Percentiles rank a stretch among this genome's conserved stretches.
phyloP scores from a whole-genome alignment of 2,113 vertebrate genomes.

The Odobenus rosmarus region DNA sequence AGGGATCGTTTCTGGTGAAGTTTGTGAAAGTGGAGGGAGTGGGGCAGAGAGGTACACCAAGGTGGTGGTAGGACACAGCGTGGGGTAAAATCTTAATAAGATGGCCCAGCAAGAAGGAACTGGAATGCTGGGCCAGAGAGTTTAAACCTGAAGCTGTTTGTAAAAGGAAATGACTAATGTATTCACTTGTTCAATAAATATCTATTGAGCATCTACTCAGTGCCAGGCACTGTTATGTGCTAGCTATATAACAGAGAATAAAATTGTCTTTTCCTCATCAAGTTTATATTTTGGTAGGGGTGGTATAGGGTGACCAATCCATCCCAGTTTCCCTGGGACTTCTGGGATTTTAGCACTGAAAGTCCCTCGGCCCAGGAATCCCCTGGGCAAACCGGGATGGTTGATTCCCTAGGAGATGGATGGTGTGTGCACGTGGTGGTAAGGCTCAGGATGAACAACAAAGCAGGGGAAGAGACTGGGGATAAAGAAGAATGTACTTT shows the following conservation, averaged over 20 bases:
- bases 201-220: background rate
- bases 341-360: background rate
- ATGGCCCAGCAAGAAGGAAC: background rate
- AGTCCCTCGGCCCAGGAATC: background rate
- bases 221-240: background rate
- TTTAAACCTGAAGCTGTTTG: background rate
- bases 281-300: background rate
- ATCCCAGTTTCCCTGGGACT: background rate
- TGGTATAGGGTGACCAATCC: background rate
- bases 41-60: background rate
- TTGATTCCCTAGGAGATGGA: background rate
- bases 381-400: background rate
- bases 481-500: background rate
- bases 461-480: background rate
- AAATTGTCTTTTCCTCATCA: background rate
- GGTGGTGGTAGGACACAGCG: background rate
- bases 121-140: background rate
- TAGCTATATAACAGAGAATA: background rate
- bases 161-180: background rate
- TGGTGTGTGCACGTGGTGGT: background rate
- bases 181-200: background rate
- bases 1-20: background rate
- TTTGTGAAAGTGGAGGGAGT: background rate
- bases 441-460: background rate
- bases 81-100: background rate